Percentiles rank a stretch among this genome's conserved stretches.
These are phyloP conservation scores for Spodoptera litura DNA, from an alignment of 1,140 invertebrate species.

Conservation along the genomic window DNA sequence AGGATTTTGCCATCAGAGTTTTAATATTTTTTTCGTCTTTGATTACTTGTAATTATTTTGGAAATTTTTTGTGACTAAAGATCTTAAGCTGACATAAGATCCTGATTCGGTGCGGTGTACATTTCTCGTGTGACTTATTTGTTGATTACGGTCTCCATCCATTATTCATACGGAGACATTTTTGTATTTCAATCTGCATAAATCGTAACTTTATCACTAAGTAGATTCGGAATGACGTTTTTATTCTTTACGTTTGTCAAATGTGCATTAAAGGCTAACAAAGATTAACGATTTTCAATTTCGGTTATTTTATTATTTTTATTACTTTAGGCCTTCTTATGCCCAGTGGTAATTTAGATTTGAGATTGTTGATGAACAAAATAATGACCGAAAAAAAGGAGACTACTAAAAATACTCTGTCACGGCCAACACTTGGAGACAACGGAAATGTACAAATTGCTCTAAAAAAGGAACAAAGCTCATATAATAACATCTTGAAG, in stretches of 20 bases:
- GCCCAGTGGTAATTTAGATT: too few relatives aligned
- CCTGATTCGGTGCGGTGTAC: constrained; percentile 5
- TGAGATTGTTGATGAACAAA: neutral
- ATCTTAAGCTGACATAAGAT: constrained; percentile 35
- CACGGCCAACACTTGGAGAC: neutral
- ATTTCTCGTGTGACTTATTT: constrained; percentile 35
- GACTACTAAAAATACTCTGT: neutral
- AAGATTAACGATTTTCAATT: neutral
- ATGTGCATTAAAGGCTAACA: constrained; percentile 35
- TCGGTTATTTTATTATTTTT: neutral
- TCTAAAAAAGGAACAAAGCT: constrained; percentile 21
- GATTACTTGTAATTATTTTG: neutral
- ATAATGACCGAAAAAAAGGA: neutral
- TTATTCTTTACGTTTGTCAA: constrained; percentile 32
- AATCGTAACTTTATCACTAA: constrained; percentile 61
- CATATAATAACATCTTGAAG: constrained; percentile 6
- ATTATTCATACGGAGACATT: constrained; percentile 38
- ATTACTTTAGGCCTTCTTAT: too few relatives aligned
- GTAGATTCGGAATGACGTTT: constrained; percentile 27
- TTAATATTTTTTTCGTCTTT: constrained; percentile 10
- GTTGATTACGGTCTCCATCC: neutral
- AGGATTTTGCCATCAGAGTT: neutral
- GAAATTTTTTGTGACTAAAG: neutral
- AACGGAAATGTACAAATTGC: constrained; percentile 22
- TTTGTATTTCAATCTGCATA: constrained; percentile 65